These are phyloP conservation scores for Hemaris fuciformis DNA, from an alignment of 2,888 invertebrate genomes.

Conservation along the genomic window DNA sequence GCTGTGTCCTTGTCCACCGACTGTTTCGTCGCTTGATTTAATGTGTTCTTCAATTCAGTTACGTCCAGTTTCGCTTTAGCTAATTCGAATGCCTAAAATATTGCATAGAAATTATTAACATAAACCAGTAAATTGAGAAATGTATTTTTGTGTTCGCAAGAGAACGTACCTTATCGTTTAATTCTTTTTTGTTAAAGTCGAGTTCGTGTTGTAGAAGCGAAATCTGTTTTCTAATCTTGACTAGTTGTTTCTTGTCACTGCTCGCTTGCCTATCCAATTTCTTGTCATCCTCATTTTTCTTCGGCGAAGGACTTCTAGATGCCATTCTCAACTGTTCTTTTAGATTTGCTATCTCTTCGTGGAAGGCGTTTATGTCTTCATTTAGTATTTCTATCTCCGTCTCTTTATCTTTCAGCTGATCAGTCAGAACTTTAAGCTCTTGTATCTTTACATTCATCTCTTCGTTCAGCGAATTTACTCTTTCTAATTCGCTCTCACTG, in stretches of 20 bases:
- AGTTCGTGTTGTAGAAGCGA: constrained; percentile 69
- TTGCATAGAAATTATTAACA: not conserved
- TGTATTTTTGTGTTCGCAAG: not conserved
- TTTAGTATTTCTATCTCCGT: constrained; percentile 79
- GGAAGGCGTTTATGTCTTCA: constrained; percentile 75
- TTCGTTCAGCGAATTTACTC: constrained; percentile 60
- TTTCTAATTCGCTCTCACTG: constrained; percentile 62
- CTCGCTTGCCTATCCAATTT: constrained; percentile 75
- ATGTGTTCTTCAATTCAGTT: constrained; percentile 62
- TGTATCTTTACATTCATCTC: constrained; percentile 67
- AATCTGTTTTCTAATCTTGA: constrained; percentile 73
- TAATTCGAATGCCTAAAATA: constrained; percentile 69
- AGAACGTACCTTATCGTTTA: constrained; percentile 68
- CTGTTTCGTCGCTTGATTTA: constrained; percentile 77
- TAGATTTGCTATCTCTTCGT: constrained; percentile 72
- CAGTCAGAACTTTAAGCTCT: constrained; percentile 64
- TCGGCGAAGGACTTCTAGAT: constrained; percentile 80
- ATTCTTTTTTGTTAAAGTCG: constrained; percentile 72
- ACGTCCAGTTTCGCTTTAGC: constrained; percentile 76
- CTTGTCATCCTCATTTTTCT: constrained; percentile 78
- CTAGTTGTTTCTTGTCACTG: constrained; percentile 82
- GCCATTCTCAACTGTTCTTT: constrained; percentile 74
- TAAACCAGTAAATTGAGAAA: not conserved
- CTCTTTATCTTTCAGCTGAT: constrained; percentile 74
- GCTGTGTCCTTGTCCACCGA: constrained; percentile 50